Evolutionary conservation across 2,113 vertebrate species (phyloP), one percentile per base, ranked within the genome.

Genomic region (Cranoglanis bouderius): DNA sequence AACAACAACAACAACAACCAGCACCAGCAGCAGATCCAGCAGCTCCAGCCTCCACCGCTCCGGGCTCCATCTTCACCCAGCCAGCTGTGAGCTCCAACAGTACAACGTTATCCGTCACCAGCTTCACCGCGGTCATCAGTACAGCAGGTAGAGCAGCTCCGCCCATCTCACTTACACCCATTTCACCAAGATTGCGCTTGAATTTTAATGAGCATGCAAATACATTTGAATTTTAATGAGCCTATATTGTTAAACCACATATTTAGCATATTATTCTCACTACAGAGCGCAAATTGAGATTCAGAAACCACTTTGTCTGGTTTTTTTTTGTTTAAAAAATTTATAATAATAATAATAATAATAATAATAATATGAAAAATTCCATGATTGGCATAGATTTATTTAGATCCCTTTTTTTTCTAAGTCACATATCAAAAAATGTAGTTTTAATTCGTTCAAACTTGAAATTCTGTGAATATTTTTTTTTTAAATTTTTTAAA

Each of bases 41-140:
- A 0, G 16, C 88, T 82, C 63, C 74, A 9, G 88, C 89, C 0
- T 92, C 93, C 19, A 94, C 94, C 59, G 93, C 92, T 55, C 94
- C 95, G 4, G 95, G 95, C 3, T 95, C 96, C 84, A 95, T 96
- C 87, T 95, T 96, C 13, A 91, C 94, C 38, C 95, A 95, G 61
- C 84, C 93, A 10, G 72, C 89, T 3, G 81, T 57, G 24, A 88
- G 43, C 24, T 93, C 93, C 8, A 90, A 92, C 59, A 92, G 90
- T 87, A 88, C 88, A 18, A 91, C 93, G 10, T 18, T 93, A 6
- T 90, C 85, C 1, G 63, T 89, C 24, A 61, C 87, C 13, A 29
- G 46, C 67, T 78, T 91, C 53, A 61, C 88, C 53, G 88, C 92
- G 0, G 91, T 92, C 6, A 91, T 94, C 75, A 92, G 63, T 75